These are phyloP conservation scores for Enoplosus armatus DNA, from an alignment of 2,797 vertebrate species.

Conservation along the genomic window DNA sequence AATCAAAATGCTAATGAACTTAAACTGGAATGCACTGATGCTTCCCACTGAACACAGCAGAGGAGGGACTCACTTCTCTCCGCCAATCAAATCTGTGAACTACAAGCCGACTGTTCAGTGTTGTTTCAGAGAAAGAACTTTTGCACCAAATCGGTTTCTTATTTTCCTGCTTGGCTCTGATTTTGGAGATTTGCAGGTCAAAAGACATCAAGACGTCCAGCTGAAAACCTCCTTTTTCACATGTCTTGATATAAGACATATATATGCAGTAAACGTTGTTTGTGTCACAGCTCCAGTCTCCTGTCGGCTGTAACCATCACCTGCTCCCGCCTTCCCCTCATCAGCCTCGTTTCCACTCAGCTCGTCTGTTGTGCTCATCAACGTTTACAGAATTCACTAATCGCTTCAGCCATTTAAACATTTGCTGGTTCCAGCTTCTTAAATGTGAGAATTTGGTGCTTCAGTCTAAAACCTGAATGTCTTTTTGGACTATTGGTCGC, in stretches of 20 bases:
- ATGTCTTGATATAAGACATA: too few species aligned
- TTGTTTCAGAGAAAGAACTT: neutral
- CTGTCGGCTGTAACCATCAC: neutral
- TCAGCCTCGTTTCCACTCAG: neutral
- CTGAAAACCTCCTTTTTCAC: neutral
- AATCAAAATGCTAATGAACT: slow-evolving; percentile 18
- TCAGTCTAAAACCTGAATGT: neutral
- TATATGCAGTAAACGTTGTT: neutral
- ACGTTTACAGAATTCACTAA: too few species aligned
- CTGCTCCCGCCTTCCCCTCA: neutral
- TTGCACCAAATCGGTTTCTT: neutral
- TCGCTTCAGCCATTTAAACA: neutral
- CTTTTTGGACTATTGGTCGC: neutral
- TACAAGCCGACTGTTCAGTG: neutral
- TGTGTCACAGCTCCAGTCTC: neutral
- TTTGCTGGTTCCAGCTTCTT: neutral
- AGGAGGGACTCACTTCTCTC: neutral
- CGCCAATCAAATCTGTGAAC: neutral
- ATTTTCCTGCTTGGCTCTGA: neutral
- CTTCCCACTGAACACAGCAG: slow-evolving; percentile 57
- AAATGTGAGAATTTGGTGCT: neutral
- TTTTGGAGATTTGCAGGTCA: slow-evolving; percentile 44
- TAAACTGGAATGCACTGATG: slow-evolving; percentile 49
- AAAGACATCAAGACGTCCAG: slow-evolving; percentile 8
- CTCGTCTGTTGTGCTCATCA: too few species aligned